These are phyloP conservation scores for Sciurus niger DNA, from an alignment of 2,113 vertebrate species.

Conservation along the genomic window DNA sequence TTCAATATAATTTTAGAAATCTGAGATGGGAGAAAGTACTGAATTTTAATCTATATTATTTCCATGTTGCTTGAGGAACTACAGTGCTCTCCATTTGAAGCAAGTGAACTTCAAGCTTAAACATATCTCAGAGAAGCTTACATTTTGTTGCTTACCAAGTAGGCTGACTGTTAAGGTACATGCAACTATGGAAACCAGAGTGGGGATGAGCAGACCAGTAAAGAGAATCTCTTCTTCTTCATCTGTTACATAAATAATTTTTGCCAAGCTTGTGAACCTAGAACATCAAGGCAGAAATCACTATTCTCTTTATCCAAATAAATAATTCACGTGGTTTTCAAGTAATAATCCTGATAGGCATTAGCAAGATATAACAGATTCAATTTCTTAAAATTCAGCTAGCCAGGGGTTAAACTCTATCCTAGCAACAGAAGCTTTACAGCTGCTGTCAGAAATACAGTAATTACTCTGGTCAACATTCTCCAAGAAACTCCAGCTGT, in stretches of 20 bases:
- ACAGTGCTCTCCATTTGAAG: background rate
- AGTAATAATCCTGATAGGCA: background rate
- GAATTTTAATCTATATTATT: background rate
- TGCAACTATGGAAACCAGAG: constrained; percentile 53
- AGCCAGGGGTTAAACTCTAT: constrained; percentile 60
- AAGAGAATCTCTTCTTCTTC: background rate
- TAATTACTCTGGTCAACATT: constrained; percentile 77
- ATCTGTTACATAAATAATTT: constrained; percentile 60
- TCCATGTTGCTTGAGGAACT: background rate
- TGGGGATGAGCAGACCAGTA: background rate
- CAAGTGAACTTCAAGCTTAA: background rate
- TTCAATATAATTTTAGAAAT: constrained; percentile 16
- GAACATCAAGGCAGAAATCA: background rate
- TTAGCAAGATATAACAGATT: background rate
- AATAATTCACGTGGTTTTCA: background rate
- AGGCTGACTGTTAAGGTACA: background rate
- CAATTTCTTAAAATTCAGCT: constrained; percentile 13
- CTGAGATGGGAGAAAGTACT: background rate
- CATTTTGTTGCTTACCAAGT: constrained; percentile 32
- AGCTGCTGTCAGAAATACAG: constrained; percentile 78
- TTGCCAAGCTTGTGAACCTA: constrained; percentile 44
- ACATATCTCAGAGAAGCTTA: background rate
- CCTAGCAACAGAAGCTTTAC: constrained; percentile 52
- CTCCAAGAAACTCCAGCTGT: constrained; percentile 77
- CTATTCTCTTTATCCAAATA: background rate